Evolutionary conservation across 2,888 invertebrate species (phyloP).

Genomic region (Tubiluchus corallicola): DNA sequence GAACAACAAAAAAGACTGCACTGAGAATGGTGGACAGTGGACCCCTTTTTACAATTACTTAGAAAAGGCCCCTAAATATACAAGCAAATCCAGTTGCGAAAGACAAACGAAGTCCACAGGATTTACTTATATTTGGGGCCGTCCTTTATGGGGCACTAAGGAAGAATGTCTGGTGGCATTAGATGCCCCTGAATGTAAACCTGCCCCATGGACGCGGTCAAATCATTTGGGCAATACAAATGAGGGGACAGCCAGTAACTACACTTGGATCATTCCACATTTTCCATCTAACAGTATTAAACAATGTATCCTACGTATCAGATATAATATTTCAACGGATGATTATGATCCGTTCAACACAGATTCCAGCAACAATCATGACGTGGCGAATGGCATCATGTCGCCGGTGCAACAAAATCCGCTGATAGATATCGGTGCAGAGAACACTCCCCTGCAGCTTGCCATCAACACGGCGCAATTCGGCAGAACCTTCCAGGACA

Average conservation of each 20-base stretch:
- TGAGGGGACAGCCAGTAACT: constrained; percentile 19
- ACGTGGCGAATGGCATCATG: constrained; percentile 14
- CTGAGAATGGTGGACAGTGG: constrained; percentile 23
- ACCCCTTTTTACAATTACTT: constrained; percentile 23
- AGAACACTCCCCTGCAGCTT: constrained; percentile 19
- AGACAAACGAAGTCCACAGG: constrained; percentile 11
- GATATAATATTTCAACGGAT: constrained; percentile 27
- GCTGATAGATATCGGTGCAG: constrained; percentile 22
- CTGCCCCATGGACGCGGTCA: constrained; percentile 27
- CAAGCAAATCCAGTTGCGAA: constrained; percentile 17
- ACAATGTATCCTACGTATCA: constrained; percentile 25
- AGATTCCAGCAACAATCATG: constrained; percentile 20
- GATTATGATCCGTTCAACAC: constrained; percentile 25
- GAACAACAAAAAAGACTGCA: constrained; percentile 23
- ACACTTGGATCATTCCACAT: constrained; percentile 26
- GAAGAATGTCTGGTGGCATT: constrained; percentile 25
- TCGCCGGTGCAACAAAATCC: constrained; percentile 26
- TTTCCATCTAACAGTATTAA: constrained; percentile 25
- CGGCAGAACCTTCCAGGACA: constrained; percentile 28
- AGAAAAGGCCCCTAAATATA: constrained; percentile 23
- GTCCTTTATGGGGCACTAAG: constrained; percentile 20
- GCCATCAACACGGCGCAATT: constrained; percentile 28
- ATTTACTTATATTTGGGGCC: constrained; percentile 22
- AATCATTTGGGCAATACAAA: constrained; percentile 27
- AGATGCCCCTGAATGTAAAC: constrained; percentile 20